Conservation (phyloP, 2,888 invertebrate species). For the Vandiemenella viatica region DNA sequence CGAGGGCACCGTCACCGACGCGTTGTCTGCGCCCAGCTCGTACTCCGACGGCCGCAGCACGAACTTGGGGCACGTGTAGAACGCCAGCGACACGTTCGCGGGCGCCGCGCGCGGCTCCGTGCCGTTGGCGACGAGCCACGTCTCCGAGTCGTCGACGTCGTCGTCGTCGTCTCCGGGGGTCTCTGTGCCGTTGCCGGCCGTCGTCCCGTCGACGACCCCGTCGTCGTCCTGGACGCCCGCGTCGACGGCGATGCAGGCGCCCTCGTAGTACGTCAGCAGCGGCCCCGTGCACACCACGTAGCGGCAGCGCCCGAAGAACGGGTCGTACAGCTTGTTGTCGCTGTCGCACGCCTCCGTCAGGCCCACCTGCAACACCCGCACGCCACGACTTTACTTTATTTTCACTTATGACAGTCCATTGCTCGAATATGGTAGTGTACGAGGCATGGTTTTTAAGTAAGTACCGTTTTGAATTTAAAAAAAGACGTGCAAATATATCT, state of each 20-base stretch:
- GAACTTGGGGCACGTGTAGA: conserved; percentile 26
- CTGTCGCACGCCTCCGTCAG: conserved; percentile 15
- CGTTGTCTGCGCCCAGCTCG: conserved; percentile 21
- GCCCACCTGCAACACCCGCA: conserved; percentile 22
- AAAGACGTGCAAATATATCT: too few relatives aligned
- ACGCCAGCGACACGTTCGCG: conserved; percentile 12
- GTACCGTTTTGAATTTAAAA: too few relatives aligned
- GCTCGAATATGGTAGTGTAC: too few relatives aligned
- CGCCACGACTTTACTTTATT: too few relatives aligned
- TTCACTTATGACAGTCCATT: too few relatives aligned
- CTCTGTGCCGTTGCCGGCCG: neutral
- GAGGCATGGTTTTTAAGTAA: too few relatives aligned
- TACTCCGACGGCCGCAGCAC: conserved; percentile 26
- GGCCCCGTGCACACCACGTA: conserved; percentile 24
- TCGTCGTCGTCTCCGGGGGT: neutral
- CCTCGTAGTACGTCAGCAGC: neutral
- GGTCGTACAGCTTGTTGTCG: conserved; percentile 28
- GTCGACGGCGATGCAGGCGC: conserved; percentile 2
- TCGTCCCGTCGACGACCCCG: neutral
- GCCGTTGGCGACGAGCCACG: neutral
- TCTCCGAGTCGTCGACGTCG: neutral
- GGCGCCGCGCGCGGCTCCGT: neutral
- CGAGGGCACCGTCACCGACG: conserved; percentile 24
- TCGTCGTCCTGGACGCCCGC: conserved; percentile 15
- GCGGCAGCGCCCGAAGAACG: conserved; percentile 30